Evolutionary conservation across 2,113 vertebrate species (phyloP).

Genomic region (Aleadryas rufinucha): DNA sequence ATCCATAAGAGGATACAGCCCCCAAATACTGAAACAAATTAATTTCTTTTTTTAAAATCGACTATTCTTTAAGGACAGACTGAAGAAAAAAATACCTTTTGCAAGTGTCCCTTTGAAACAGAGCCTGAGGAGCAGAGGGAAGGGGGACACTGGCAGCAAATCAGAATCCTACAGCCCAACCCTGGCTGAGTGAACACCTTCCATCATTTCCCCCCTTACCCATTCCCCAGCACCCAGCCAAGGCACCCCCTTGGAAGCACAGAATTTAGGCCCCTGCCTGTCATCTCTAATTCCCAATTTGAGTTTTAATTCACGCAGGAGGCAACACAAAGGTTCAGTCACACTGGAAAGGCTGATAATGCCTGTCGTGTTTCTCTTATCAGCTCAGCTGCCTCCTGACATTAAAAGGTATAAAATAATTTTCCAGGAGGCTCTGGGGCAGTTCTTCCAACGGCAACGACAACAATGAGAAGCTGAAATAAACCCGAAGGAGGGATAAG

Average conservation of each 20-base stretch:
- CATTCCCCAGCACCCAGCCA: background rate
- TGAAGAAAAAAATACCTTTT: background rate
- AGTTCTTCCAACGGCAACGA: background rate
- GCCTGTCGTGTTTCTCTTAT: background rate
- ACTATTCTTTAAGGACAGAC: background rate
- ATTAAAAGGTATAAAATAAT: background rate
- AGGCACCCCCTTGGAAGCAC: fast-evolving
- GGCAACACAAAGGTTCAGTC: background rate
- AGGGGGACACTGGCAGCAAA: background rate
- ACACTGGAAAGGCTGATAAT: background rate
- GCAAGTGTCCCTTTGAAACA: background rate
- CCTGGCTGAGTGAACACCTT: background rate
- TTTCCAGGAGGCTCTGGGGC: background rate
- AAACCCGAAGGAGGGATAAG: background rate
- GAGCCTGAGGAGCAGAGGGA: background rate
- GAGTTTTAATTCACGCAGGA: background rate
- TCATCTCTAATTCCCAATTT: background rate
- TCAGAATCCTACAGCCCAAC: background rate
- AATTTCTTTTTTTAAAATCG: background rate
- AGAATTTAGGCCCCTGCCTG: background rate
- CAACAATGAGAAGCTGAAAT: background rate
- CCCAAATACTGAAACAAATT: background rate
- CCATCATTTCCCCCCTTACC: background rate
- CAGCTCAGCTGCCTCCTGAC: background rate
- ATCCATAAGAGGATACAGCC: background rate